Evolutionary conservation across 2,888 invertebrate species (phyloP).

Genomic region (Rotaria magnacalcarata): DNA sequence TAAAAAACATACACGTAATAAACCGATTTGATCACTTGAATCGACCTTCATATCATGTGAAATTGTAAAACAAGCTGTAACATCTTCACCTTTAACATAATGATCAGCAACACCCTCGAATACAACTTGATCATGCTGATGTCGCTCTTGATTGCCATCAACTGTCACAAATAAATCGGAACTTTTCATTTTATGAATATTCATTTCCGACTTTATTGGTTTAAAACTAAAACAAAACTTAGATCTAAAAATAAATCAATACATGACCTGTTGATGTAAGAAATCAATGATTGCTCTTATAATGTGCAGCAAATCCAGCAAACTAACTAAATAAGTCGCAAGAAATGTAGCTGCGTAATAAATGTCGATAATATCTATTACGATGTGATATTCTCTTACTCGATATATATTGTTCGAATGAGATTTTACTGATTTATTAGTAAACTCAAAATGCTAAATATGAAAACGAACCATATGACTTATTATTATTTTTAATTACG

Average conservation of each 20-base stretch:
- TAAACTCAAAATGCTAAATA: neutral
- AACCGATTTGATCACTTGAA: neutral
- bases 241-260: neutral
- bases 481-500: neutral
- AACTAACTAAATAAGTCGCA: too few species aligned
- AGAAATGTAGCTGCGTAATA: neutral
- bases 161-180: neutral
- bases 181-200: neutral
- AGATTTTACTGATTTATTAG: neutral
- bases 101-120: conserved; percentile 21
- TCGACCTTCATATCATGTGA: neutral
- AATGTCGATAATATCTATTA: neutral
- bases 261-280: too few species aligned
- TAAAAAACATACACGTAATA: neutral
- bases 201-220: neutral
- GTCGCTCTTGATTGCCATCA: neutral
- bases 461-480: neutral
- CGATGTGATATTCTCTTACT: neutral
- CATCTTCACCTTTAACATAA: conserved; percentile 10
- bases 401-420: neutral
- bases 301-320: too few species aligned
- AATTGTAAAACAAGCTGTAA: neutral
- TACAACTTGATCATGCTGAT: conserved; percentile 18
- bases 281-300: too few species aligned
- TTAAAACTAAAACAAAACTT: neutral